These are phyloP conservation scores for Oreotrochilus melanogaster DNA, from an alignment of 2,113 vertebrate genomes.

Conservation along the genomic window DNA sequence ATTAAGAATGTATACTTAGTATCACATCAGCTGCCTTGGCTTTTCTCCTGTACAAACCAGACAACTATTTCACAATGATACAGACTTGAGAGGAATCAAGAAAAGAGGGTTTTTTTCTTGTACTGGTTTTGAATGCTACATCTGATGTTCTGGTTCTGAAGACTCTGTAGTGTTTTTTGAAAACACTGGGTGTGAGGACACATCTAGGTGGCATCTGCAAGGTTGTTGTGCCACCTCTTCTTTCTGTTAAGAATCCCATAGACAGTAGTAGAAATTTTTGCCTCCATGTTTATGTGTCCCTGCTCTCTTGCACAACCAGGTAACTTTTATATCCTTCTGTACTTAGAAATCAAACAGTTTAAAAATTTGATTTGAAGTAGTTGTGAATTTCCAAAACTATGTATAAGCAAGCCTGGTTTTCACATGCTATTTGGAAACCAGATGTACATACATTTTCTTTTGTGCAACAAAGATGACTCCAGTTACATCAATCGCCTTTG, in stretches of 20 bases:
- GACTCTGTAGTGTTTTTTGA: background rate
- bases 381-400: background rate
- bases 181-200: conserved; percentile 27
- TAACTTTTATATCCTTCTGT: background rate
- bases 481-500: accelerated
- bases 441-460: background rate
- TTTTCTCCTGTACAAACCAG: background rate
- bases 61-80: background rate
- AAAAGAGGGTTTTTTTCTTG: background rate
- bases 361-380: background rate
- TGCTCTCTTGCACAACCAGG: background rate
- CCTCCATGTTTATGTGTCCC: background rate
- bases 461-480: background rate
- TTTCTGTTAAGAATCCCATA: conserved; percentile 12
- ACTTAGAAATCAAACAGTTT: background rate
- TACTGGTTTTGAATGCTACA: background rate
- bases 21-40: background rate
- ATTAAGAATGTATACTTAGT: background rate
- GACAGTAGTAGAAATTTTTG: conserved; percentile 19
- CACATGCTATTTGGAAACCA: background rate
- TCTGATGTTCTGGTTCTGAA: background rate
- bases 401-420: background rate
- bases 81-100: background rate
- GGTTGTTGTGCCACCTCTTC: background rate
- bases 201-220: conserved; percentile 40